phyloP scores from a whole-genome alignment of 2,797 vertebrate species.

The Lutjanus argentimaculatus region DNA sequence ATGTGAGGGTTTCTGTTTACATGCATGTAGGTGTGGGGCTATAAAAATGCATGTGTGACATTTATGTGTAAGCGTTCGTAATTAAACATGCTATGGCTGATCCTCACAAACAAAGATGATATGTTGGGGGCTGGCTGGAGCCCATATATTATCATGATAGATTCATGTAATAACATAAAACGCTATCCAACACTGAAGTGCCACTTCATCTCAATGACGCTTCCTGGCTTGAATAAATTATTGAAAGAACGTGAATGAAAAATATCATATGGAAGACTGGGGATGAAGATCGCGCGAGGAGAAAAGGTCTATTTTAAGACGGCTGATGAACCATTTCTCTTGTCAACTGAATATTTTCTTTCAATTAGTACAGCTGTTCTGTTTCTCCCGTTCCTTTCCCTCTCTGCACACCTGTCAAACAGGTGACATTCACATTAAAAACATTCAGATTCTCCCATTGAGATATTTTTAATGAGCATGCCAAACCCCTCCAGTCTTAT shows the following conservation, averaged over 20 bases:
- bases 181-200: constrained; percentile 10
- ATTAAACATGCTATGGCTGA: constrained; percentile 56
- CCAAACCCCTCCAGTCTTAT: constrained; percentile 71
- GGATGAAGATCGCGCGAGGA: constrained; percentile 29
- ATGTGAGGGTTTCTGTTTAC: constrained; percentile 20
- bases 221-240: constrained; percentile 55
- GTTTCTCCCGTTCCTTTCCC: constrained; percentile 49
- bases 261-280: constrained; percentile 29
- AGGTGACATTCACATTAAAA: constrained; percentile 79
- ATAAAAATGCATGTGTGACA: constrained; percentile 50
- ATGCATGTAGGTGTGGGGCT: background rate
- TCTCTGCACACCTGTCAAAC: constrained; percentile 78
- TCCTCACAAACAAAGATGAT: constrained; percentile 43
- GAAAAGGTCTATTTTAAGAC: constrained; percentile 45
- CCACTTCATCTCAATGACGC: constrained; percentile 55
- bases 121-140: constrained; percentile 19
- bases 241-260: constrained; percentile 50
- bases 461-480: constrained; percentile 79
- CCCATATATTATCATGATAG: constrained; percentile 45
- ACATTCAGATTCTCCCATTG: constrained; percentile 70
- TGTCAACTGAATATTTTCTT: constrained; percentile 71
- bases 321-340: constrained; percentile 44
- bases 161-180: constrained; percentile 61
- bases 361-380: constrained; percentile 73
- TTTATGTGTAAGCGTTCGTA: constrained; percentile 45